Evolutionary conservation across 2,888 invertebrate species (phyloP), one percentile per base, ranked within the genome.

Genomic region (Watsonalla binaria): DNA sequence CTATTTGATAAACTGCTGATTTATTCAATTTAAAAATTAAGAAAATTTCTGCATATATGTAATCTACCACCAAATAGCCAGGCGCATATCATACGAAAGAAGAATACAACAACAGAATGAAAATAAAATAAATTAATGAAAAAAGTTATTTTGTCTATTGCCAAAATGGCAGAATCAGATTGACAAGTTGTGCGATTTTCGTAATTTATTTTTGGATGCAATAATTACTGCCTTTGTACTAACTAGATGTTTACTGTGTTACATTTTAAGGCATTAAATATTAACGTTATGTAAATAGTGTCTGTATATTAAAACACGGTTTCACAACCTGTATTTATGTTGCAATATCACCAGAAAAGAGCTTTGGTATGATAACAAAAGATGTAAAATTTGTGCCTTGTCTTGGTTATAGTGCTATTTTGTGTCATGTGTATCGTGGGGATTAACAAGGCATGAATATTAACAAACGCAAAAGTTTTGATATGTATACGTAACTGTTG

Each of bases 361-460:
- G 76, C 79, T 82, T 79, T 81, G 79, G 82, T 85, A 86, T 80
- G 90, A 90, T 90, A 90, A 90, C 90, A 90, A 90, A 90, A 90
- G 89, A 84, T 89, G 86, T 86, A 86, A 87, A 87, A 89, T 83
- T 81, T 80, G 72, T 76, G 72, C 72, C 78, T 84, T 77, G 82
- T 81, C 79, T 24, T 80, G 72, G 73, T 68, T 81, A 72, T 71
- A 24, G 75, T 78, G 75, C 69, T 83, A 77, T 78, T 82, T 82
- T 82, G 83, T 78, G 74, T 81, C 79, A 76, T 77, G 78, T 82
- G 71, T 83, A 72, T 66, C 62, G 75, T 80, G 68, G 62, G 70
- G 71, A 82, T 78, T 83, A 85, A 71, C 74, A 66, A 82, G 77
- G 76, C 79, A 78, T 84, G 78, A 80, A 70, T 72, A 62, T 71